Evolutionary conservation across 2,797 vertebrate genomes (phyloP), one percentile per base, ranked within the genome.

Genomic region (Anableps anableps): DNA sequence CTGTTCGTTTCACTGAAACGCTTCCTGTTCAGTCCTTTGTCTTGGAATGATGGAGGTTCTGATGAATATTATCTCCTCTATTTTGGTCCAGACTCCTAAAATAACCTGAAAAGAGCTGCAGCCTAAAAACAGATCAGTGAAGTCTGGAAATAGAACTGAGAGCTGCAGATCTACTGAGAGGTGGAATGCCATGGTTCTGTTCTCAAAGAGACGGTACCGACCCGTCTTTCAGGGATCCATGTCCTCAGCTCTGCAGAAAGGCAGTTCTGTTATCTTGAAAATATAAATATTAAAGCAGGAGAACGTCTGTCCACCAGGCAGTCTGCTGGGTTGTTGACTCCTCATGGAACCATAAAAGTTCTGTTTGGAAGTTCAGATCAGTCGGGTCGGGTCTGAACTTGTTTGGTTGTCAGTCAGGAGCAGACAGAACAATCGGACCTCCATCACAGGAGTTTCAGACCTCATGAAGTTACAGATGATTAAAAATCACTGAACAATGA

Each of bases 91-190:
- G 19, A 26, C 26, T 75, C 74, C 26, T 34, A 51, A 75, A 75
- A 75, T 75, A 75, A 58, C 26, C 74, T 58, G 36, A 43, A 10
- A 29, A 53, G 1, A 29, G 16, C 74, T 43, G 74, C 74, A 43
- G 38, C 38, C 36, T 76, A 64, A 76, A 76, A 47, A 76, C 45
- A 76, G 75, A 76, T 48, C 75, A 66, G 43, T 4, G 19, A 21
- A 43, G 53, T 43, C 53, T 31, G 31, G n/a, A 47, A 75, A 34
- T 31, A 76, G 29, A 76, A 7, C 29, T 3, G 21, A 47, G 48
- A 47, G 48, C 41, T 58, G 1, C 34, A 55, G 21, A n/a, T 41
- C 2, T 29, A 1, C 53, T 31, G 72, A 74, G 51, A 43, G 21
- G 14, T 16, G 29, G n/a, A 36, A 48, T 23, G 4, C 16, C 47